Evolutionary conservation across 2,113 vertebrate genomes (phyloP).

Genomic region (Butorides virescens): DNA sequence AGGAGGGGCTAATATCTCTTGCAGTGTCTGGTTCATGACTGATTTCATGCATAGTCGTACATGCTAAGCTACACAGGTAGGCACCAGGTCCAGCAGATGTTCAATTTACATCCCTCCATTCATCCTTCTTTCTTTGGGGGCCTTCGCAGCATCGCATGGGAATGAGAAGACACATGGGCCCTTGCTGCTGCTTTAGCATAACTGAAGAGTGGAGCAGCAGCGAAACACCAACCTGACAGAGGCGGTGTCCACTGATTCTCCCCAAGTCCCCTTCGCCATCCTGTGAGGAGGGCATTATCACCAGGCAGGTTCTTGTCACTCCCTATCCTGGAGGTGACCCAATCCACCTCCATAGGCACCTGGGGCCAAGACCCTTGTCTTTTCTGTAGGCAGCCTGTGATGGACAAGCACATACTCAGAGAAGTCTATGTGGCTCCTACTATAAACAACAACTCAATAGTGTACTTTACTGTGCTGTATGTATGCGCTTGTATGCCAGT

Average conservation of each 20-base stretch:
- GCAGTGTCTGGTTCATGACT: neutral
- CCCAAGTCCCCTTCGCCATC: no score
- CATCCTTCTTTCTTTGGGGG: neutral
- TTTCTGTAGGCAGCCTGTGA: neutral
- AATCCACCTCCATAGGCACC: neutral
- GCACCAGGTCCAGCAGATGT: neutral
- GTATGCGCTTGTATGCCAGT: neutral
- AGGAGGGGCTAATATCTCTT: neutral
- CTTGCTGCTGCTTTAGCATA: neutral
- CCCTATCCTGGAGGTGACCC: no score
- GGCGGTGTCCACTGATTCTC: neutral
- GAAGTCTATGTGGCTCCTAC: neutral
- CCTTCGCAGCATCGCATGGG: neutral
- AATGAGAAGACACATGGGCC: neutral
- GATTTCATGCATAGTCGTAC: neutral
- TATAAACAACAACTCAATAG: neutral
- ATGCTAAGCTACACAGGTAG: neutral
- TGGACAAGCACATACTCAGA: no score
- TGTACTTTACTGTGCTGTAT: neutral
- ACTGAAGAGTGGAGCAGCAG: neutral
- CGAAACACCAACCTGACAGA: fast-evolving
- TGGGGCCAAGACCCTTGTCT: neutral
- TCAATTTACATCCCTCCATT: neutral
- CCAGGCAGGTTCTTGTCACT: neutral
- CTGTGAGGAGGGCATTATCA: neutral